Base-by-base conservation (phyloP, 2,888 invertebrate species). In the Tetrapedia diversipes region DNA sequence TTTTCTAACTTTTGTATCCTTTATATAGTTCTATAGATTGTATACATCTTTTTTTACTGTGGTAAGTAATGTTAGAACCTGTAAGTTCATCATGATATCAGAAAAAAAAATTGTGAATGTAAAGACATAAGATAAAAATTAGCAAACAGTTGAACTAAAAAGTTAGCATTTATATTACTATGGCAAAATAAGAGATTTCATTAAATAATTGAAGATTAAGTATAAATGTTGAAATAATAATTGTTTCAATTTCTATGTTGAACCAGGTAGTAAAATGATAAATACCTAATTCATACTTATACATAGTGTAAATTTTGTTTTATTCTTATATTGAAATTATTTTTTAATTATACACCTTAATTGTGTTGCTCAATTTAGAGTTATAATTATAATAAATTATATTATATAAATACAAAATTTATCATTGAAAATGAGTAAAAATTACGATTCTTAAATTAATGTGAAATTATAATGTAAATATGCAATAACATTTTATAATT, bases 401-500 rank as follows among this genome's bases (percentile, higher is more conserved):
- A 27, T n/a, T 61, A 16, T 32, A 45, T 2, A 47, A 37, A 37
- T 49, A 29, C 16, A 57, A 63, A 70, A 63, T 63, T 57, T 37
- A 4, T 4, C 27, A 64, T 7, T 0, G 10, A 51, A 45, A 37
- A 43, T 53, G 43, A 39, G 37, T 6, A 45, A 67, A 67, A 22
- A 37, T 56, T 34, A 7, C 37, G 29, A 51, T 59, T 53, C n/a
- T 45, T 27, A 6, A 10, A 43, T 61, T 3, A 7, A 14, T 56
- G 34, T 3, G 19, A 60, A 72, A 22, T 29, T 54, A 34, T 10
- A 34, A 49, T 75, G 59, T 75, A 72, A 75, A 73, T 75, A 75
- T 54, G 54, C 47, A 72, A 72, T 72, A 65, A 54, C 19, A 56
- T 75, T 75, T 75, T 75, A 54, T 65, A 75, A 73, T n/a, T 45